A percentile compares a stretch with the other conserved stretches of the same genome.
Conservation (phyloP, 2,888 invertebrate species). For the Conus canariensis region DNA sequence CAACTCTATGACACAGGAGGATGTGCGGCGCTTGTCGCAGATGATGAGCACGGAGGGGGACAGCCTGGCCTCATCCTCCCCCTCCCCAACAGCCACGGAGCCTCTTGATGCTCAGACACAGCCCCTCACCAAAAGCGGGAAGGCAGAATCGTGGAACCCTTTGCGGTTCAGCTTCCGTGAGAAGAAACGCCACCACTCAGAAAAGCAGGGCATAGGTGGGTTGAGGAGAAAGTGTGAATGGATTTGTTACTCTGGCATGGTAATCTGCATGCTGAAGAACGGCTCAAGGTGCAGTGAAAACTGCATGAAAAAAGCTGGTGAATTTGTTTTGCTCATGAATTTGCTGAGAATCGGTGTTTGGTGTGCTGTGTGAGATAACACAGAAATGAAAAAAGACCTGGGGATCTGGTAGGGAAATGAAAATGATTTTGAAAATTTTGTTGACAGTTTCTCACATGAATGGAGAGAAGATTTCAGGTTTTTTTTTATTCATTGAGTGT, state of each 20-base stretch:
- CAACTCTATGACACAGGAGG: constrained; percentile 80
- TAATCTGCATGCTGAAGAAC: no score
- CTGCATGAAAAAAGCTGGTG: no score
- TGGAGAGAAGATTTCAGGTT: no score
- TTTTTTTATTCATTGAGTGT: no score
- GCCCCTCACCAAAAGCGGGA: constrained; percentile 42
- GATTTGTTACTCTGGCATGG: not conserved
- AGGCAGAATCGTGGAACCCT: constrained; percentile 59
- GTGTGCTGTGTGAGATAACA: no score
- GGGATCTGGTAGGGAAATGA: no score
- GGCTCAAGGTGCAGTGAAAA: no score
- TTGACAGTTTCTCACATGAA: no score
- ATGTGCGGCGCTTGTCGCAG: constrained; percentile 70
- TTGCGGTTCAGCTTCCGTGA: constrained; percentile 61
- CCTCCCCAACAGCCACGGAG: not conserved
- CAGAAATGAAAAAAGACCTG: no score
- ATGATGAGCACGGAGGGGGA: constrained; percentile 47
- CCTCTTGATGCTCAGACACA: constrained; percentile 32
- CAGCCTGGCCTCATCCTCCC: constrained; percentile 16
- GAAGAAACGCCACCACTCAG: constrained; percentile 47
- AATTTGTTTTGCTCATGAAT: no score
- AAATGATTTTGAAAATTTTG: no score
- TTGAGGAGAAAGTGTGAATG: not conserved
- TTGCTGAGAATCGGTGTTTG: no score
- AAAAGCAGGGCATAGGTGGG: constrained; percentile 47